Evolutionary conservation across 2,113 vertebrate species (phyloP), one percentile per base, ranked within the genome.

Genomic region (Athene cunicularia): DNA sequence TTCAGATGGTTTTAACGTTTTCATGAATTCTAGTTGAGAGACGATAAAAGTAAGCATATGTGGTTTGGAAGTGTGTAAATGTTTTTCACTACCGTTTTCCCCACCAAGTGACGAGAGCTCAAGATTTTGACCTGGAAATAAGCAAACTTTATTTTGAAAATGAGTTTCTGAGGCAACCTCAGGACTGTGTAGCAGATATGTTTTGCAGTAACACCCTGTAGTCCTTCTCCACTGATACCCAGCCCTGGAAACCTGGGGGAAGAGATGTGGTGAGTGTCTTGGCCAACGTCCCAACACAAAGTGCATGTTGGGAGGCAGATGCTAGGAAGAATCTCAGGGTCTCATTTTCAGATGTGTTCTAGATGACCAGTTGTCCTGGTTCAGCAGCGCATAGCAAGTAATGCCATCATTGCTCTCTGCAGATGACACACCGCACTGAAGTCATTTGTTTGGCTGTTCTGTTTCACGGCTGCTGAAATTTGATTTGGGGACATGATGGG

Each of bases 41-140:
- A 56, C 0, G 0, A 27, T 39, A 64, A 59, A 50, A 64, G 14
- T 30, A 50, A 88, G 16, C 0, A 0, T 12, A 9, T n/a, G 43
- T 49, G 4, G 4, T 47, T 74, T 74, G 24, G 10, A 22, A 55
- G 6, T 1, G 2, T 56, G 32, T 63, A 23, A 22, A 15, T 55
- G 5, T 58, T 64, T 67, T 58, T 33, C 11, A 45, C 43, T 60
- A 33, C 12, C 0, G 9, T 50, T 77, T 77, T n/a, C 9, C 4
- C 12, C 10, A n/a, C 17, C 16, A 56, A 66, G 8, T 85, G 35
- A 68, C 1, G 12, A 45, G 4, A n/a, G 6, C 9, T 28, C 27
- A 77, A 66, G 30, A 32, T 74, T 50, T 60, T 74, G 17, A 68
- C 18, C 24, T 26, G 28, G 4, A 82, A 82, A 41, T 79, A 66